phyloP scores from a whole-genome alignment of 2,113 vertebrate genomes.

The Saimiri boliviensis region DNA sequence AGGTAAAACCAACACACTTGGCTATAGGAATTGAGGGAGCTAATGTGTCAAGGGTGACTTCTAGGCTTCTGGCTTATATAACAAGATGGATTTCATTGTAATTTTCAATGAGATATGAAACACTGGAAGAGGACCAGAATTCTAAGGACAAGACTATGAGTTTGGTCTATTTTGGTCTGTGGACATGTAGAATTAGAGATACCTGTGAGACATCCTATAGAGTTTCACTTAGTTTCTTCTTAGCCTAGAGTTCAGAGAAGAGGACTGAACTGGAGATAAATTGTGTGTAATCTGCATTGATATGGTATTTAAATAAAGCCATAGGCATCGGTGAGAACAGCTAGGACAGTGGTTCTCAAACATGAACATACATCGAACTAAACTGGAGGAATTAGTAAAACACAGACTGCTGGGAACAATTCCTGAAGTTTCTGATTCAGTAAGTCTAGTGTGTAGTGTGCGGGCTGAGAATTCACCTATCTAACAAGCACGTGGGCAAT shows the following conservation, averaged over 20 bases:
- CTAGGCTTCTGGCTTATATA: background rate
- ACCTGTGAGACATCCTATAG: background rate
- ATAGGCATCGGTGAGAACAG: background rate
- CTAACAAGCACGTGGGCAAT: background rate
- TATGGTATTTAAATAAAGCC: background rate
- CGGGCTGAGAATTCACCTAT: background rate
- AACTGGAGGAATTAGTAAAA: background rate
- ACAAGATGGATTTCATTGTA: background rate
- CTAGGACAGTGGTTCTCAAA: background rate
- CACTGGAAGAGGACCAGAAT: background rate
- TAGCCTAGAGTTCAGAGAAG: background rate
- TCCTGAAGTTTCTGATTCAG: background rate
- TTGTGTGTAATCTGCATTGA: background rate
- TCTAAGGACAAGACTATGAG: background rate
- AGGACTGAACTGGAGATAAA: background rate
- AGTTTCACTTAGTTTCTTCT: background rate
- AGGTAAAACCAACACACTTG: background rate
- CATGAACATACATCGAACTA: background rate
- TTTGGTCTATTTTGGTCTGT: background rate
- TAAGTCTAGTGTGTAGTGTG: background rate
- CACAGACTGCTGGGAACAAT: background rate
- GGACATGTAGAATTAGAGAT: background rate
- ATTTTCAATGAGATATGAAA: background rate
- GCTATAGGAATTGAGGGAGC: background rate
- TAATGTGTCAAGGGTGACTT: background rate